Base-by-base conservation (phyloP, 2,888 invertebrate species). In the Dione juno region DNA sequence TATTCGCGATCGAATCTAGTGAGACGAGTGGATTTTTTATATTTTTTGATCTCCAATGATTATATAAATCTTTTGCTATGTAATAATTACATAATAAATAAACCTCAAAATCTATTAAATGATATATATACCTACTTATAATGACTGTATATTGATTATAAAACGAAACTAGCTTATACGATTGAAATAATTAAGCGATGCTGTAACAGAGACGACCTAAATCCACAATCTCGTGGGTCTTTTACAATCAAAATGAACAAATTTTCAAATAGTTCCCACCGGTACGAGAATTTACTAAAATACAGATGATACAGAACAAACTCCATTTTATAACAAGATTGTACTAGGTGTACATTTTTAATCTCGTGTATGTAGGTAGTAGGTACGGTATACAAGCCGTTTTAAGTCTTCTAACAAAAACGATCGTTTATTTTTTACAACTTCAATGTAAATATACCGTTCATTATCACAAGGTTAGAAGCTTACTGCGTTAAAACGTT, bases 21-120 rank as follows among this genome's bases (percentile, higher is more conserved):
- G 50, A 67, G 45, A 63, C 53, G 43, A 54, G 45, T 54, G 21
- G 41, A 48, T 43, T 57, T 64, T 69, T 61, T 41, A 28, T 64
- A 61, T 52, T 54, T 40, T 48, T 64, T 69, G 13, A 63, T 54
- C 59, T 45, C 10, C 16, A 37, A n/a, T n/a, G 63, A 43, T 69
- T 69, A 69, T 13, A 69, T 64, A 69, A 69, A 45, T 40, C 2
- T 57, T 21, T 53, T 28, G 43, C 64, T 48, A 57, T 13, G 48
- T 57, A 69, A 69, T 64, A 35, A 28, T 54, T 68, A 54, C 37
- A 41, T 19, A 68, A 64, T 21, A 50, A 64, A 52, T 40, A 52
- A 14, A 45, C 10, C 19, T 40, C 37, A 45, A 61, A 45, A 61
- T 61, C 16, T 35, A 61, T 61, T 35, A 28, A 61, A 45, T 21